phyloP scores from a whole-genome alignment of 2,797 vertebrate genomes.

The Cephalopachus bancanus region DNA sequence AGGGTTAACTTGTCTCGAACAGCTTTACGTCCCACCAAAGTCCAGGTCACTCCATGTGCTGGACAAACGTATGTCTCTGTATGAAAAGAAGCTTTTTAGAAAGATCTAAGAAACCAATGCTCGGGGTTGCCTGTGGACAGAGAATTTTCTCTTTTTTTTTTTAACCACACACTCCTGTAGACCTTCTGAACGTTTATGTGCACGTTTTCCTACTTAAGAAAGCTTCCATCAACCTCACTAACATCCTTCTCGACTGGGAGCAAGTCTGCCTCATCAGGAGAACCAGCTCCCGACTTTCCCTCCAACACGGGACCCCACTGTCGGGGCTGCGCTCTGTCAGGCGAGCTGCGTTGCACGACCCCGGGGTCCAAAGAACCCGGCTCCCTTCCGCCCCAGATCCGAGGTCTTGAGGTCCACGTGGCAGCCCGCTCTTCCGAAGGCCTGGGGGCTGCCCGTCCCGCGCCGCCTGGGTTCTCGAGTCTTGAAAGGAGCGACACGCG shows the following conservation, averaged over 20 bases:
- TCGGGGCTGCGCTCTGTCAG: no score
- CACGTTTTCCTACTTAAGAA: not conserved
- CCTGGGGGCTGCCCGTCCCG: no score
- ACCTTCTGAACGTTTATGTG: not conserved
- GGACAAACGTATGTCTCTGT: not conserved
- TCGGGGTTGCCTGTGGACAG: not conserved
- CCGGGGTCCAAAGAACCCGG: no score
- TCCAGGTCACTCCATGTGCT: not conserved
- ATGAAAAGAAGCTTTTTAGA: not conserved
- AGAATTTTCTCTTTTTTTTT: not conserved
- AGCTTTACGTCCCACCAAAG: not conserved
- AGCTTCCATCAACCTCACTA: not conserved
- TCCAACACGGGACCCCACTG: not conserved
- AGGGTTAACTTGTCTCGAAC: not conserved
- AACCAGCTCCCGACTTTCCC: not conserved
- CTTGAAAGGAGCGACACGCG: no score
- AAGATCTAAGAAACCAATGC: not conserved
- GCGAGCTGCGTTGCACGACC: no score
- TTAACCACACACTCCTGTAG: not conserved
- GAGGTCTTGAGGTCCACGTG: no score
- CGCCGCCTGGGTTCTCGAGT: no score
- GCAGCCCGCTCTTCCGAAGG: no score
- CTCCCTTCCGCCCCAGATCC: no score
- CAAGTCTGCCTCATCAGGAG: not conserved
- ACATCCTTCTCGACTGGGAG: not conserved